A percentile compares a stretch with the other conserved stretches of the same genome.
Evolutionary conservation across 2,797 vertebrate species (phyloP).

Genomic region (Rhynchonycteris naso): DNA sequence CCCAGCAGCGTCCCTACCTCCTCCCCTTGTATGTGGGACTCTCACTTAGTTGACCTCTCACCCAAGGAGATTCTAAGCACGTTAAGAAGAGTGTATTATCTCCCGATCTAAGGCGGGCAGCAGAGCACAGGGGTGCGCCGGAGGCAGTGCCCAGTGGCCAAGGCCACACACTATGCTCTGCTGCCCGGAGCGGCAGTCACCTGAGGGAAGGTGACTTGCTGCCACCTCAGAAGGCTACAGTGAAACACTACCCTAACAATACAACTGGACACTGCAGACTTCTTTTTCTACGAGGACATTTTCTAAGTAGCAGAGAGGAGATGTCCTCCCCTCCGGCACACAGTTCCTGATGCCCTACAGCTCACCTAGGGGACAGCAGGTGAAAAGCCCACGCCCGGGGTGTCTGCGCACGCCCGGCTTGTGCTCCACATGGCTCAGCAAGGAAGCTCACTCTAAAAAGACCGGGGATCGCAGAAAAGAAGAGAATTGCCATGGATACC

Average conservation of each 20-base stretch:
- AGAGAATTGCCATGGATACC: not conserved
- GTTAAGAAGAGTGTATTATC: too few relatives aligned
- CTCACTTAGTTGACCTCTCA: not conserved
- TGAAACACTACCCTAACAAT: not conserved
- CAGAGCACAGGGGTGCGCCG: accelerated
- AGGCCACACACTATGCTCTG: accelerated
- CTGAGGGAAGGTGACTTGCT: accelerated
- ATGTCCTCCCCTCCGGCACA: accelerated
- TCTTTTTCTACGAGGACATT: not conserved
- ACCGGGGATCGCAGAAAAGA: not conserved
- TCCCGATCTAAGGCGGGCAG: accelerated
- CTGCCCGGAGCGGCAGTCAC: not conserved
- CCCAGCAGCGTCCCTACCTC: too few relatives aligned
- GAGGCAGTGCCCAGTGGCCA: accelerated
- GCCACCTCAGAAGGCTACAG: not conserved
- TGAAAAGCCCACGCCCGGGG: not conserved
- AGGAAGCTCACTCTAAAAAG: not conserved
- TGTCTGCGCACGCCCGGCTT: accelerated
- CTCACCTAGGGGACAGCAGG: accelerated
- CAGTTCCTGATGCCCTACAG: not conserved
- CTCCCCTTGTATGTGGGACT: not conserved
- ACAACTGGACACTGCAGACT: not conserved
- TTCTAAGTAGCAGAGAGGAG: not conserved
- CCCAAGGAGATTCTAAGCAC: not conserved
- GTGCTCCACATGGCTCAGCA: accelerated